Percentiles rank a stretch among this genome's conserved stretches.
Conservation (phyloP, 2,888 invertebrate genomes). For the Microdon myrmicae region DNA sequence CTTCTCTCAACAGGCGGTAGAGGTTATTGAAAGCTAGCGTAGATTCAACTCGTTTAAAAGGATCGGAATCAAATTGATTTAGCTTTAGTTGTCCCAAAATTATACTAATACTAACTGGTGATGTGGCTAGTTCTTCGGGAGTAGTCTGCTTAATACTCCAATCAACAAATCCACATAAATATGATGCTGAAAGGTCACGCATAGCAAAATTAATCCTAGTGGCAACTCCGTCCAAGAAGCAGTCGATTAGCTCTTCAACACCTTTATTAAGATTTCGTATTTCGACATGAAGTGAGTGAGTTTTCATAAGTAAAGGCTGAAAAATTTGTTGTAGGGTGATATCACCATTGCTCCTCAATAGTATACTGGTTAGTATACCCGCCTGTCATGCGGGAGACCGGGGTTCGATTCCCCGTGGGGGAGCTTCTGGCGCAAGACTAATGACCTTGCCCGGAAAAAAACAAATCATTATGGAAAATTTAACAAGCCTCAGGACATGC, state of each 20-base stretch:
- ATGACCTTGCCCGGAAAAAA: too few species aligned
- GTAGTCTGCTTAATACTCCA: slow-evolving; percentile 74
- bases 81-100: slow-evolving; percentile 72
- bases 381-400: too few species aligned
- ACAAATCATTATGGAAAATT: too few species aligned
- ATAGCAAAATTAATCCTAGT: slow-evolving; percentile 71
- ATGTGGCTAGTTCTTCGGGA: slow-evolving; percentile 59
- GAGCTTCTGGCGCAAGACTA: too few species aligned
- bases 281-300: slow-evolving; percentile 77
- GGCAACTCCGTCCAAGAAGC: slow-evolving; percentile 72
- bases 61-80: slow-evolving; percentile 55
- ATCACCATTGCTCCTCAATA: too few species aligned
- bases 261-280: slow-evolving; percentile 65
- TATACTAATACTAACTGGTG: slow-evolving; percentile 67
- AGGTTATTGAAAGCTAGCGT: slow-evolving; percentile 78
- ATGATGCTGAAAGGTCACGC: slow-evolving; percentile 72
- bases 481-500: too few species aligned
- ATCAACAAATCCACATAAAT: slow-evolving; percentile 73
- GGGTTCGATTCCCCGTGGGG: too few species aligned
- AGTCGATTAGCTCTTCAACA: slow-evolving; percentile 70
- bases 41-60: slow-evolving; percentile 73
- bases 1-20: slow-evolving; percentile 71
- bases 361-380: too few species aligned
- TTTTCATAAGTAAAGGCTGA: slow-evolving; percentile 73
- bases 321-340: slow-evolving; percentile 73